Base-by-base conservation (phyloP, 2,888 invertebrate species). In the Cataglyphis rosenhaueri region DNA sequence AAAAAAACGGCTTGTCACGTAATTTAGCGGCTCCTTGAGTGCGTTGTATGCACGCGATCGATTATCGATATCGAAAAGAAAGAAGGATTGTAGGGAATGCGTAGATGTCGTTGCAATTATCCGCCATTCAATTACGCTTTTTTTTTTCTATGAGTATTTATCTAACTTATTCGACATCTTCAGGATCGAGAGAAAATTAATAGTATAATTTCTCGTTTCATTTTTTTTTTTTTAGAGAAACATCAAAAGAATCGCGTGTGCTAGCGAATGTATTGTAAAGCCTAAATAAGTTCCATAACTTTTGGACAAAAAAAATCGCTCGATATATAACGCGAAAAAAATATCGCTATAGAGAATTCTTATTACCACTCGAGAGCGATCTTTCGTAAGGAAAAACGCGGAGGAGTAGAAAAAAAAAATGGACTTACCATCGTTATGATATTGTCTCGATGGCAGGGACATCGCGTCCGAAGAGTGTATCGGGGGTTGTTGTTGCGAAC, bases 401-500 rank as follows among this genome's bases (percentile, higher is more conserved):
- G 29, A 64, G 74, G 62, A 81, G n/a, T 71, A 83, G 52, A 71
- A 65, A 76, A 82, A 82, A 65, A 76, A 82, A 81, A 76, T 65
- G 70, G 65, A 92, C 94, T 94, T 87, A 93, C 94, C 94, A 74
- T 94, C 94, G 86, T 91, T 93, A 91, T 93, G 94, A 89, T 92
- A 94, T 84, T 92, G 90, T 89, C 92, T 90, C 61, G 92, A 87
- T 65, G 89, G 87, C 73, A 88, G 82, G 41, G 89, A 84, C 71
- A 85, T 85, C 64, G 89, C 73, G 74, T 84, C 85, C 83, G 91
- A 87, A 76, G 91, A 82, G 61, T 84, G 86, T 81, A 86, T 83
- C 57, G 85, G 62, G 76, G 81, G 64, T 64, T 68, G 57, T 76
- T 82, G 62, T 82, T 83, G 89, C 61, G 70, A 84, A 29, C 75